Evolutionary conservation across 1,140 invertebrate genomes (phyloP).

Genomic region (Drepana arcuata): DNA sequence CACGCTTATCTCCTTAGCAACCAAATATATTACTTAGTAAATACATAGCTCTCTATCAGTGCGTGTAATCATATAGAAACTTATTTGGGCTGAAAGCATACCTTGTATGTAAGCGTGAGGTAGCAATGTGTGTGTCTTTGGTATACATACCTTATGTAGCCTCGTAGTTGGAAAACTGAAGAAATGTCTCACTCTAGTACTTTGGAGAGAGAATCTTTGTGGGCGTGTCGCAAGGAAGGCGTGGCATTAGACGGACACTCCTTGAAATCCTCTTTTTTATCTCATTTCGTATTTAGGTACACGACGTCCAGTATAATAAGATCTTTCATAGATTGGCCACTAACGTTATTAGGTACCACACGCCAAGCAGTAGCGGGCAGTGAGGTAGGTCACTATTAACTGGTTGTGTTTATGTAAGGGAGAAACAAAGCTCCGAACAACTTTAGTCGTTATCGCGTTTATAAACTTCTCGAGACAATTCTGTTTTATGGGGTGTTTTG

Average conservation of each 20-base stretch:
- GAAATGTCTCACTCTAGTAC: constrained; percentile 52
- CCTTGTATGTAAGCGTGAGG: too few relatives aligned
- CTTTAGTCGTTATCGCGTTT: constrained; percentile 69
- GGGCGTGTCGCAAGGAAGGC: constrained; percentile 52
- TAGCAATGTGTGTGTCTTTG: too few relatives aligned
- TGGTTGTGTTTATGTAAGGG: constrained; percentile 61
- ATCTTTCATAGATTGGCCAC: constrained; percentile 20
- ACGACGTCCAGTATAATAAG: constrained; percentile 40
- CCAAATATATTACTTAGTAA: too few relatives aligned
- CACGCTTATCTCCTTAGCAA: too few relatives aligned
- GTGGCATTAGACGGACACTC: constrained; percentile 56
- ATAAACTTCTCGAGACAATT: constrained; percentile 68
- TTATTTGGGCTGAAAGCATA: too few relatives aligned
- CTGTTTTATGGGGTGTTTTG: constrained; percentile 69
- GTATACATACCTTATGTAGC: too few relatives aligned
- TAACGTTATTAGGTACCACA: not conserved
- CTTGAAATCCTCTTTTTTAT: constrained; percentile 67
- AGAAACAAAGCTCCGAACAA: constrained; percentile 64
- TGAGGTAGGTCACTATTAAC: constrained; percentile 19
- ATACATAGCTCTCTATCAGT: too few relatives aligned
- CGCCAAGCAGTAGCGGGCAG: not conserved
- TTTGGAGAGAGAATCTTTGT: constrained; percentile 37
- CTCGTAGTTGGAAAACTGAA: too few relatives aligned
- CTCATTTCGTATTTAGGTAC: constrained; percentile 60
- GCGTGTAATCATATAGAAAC: too few relatives aligned